Base-by-base conservation (phyloP, 2,888 invertebrate genomes). In the Cataglyphis altisquamis region DNA sequence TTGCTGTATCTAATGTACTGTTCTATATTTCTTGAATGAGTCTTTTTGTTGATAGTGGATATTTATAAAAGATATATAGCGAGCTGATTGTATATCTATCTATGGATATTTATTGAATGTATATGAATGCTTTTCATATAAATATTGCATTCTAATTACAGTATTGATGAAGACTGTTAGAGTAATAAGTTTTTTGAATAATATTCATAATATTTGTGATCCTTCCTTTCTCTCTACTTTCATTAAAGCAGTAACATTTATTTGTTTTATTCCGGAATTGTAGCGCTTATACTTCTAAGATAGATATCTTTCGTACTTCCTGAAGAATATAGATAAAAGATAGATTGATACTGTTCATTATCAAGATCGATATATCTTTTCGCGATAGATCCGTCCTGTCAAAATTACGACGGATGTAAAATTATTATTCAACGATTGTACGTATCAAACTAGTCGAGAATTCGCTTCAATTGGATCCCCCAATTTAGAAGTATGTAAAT, bases 91-190 rank as follows among this genome's bases (percentile, higher is more conserved):
- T 64, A n/a, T n/a, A n/a, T 21, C n/a, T 70, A 68, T 36, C 18
- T 78, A 60, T 60, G 45, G 3, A 25, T 70, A 57, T 57, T 72
- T 62, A 68, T 64, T 41, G 32, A 29, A 60, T 62, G 6, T 77
- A 80, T 36, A 9, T 41, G 32, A 39, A 18, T 55, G 62, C 36
- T 80, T 78, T 21, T 68, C 62, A 62, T 45, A 48, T 62, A 60
- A 48, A 60, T 67, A 32, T 29, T 62, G 39, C 67, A 62, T 83
- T 83, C 62, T 67, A 62, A 83, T 68, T 80, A 21, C 63, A 83
- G 68, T 83, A 83, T 68, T 80, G 45, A 67, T 9, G 25, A 83
- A 83, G 80, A 57, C 66, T 77, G 41, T 73, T 45, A 12, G 39
- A 48, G 5, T 57, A 57, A 60, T 78, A 78, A 41, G 36, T 73